Evolutionary conservation across 1,140 invertebrate species (phyloP).

Genomic region (Heliconius hermathena): DNA sequence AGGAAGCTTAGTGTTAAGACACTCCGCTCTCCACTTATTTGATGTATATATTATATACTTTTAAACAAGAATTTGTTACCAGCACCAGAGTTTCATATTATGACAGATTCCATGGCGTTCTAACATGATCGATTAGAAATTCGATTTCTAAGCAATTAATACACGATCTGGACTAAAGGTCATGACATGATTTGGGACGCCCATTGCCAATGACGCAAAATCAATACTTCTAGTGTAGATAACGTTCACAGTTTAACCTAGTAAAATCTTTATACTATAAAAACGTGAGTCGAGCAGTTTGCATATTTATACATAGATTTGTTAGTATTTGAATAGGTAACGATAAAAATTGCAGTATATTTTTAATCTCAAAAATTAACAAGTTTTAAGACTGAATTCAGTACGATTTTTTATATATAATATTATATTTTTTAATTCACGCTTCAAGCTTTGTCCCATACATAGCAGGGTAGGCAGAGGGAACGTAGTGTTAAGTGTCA

Average conservation of each 20-base stretch:
- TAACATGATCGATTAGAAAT: slow-evolving; percentile 23
- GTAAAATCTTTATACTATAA: neutral
- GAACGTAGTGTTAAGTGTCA: too few relatives aligned
- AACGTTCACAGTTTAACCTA: neutral
- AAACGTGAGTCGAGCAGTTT: neutral
- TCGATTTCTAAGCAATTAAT: slow-evolving; percentile 32
- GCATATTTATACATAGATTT: neutral
- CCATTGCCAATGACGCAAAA: slow-evolving; percentile 31
- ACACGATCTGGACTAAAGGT: slow-evolving; percentile 37
- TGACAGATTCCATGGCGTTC: slow-evolving; percentile 17
- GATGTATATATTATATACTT: neutral
- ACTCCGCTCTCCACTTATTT: neutral
- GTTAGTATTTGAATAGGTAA: too few relatives aligned
- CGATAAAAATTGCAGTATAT: too few relatives aligned
- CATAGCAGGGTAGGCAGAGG: too few relatives aligned
- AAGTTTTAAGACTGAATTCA: too few relatives aligned
- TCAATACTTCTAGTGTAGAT: slow-evolving; percentile 22
- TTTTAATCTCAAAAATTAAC: too few relatives aligned
- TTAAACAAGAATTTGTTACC: neutral
- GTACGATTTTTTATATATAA: too few relatives aligned
- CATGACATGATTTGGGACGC: slow-evolving; percentile 19
- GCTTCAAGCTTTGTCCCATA: too few relatives aligned
- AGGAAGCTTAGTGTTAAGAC: too few relatives aligned
- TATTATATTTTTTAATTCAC: too few relatives aligned
- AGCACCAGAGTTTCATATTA: neutral